Conservation (phyloP, 2,113 vertebrate genomes). For the Hydrolagus affinis region DNA sequence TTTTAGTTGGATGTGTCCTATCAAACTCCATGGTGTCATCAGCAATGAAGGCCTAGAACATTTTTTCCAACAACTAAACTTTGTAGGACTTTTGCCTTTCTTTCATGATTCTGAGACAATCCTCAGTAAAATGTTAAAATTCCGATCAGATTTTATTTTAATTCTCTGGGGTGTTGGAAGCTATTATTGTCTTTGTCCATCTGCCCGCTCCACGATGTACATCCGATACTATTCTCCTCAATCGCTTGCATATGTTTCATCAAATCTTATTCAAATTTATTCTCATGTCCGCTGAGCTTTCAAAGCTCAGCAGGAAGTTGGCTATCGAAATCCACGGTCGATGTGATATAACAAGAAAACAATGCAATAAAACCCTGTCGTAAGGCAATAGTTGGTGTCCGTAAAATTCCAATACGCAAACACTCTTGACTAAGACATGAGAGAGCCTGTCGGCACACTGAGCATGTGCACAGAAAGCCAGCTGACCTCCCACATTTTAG, state of each 20-base stretch:
- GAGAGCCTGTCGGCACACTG: no score
- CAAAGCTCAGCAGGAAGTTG: no score
- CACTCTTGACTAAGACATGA: no score
- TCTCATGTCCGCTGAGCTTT: no score
- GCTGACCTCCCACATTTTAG: no score
- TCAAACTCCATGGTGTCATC: not conserved
- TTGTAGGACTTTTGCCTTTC: not conserved
- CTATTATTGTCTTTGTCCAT: not conserved
- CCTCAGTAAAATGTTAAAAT: constrained; percentile 11
- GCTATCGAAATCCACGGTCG: no score
- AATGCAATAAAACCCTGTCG: no score
- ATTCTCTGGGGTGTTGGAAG: constrained; percentile 3
- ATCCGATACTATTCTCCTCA: constrained; percentile 20
- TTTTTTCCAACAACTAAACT: not conserved
- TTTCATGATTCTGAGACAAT: not conserved
- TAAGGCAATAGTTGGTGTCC: no score
- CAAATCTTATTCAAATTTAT: not conserved
- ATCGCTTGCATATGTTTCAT: constrained; percentile 25
- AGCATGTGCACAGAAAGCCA: no score
- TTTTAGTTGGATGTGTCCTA: not conserved
- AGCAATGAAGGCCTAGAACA: not conserved
- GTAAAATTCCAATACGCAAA: no score
- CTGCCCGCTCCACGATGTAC: not conserved
- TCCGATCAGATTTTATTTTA: not conserved
- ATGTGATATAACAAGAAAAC: no score